A percentile compares a stretch with the other conserved stretches of the same genome.
These are phyloP conservation scores for Sinosuthora webbiana DNA, from an alignment of 2,113 vertebrate genomes.

Conservation along the genomic window DNA sequence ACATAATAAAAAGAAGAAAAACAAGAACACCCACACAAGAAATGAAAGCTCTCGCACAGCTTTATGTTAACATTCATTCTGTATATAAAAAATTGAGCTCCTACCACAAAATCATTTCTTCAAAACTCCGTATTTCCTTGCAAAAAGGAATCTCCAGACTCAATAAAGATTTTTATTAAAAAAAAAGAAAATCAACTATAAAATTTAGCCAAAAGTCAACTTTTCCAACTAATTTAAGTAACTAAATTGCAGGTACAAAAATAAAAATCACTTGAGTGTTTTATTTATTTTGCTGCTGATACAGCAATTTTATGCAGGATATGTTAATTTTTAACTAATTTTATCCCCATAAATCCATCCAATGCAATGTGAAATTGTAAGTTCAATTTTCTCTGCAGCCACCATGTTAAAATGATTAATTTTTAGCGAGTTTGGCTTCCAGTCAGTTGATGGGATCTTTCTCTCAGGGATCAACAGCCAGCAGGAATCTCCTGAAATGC, in stretches of 20 bases:
- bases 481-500: not conserved
- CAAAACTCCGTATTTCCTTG: not conserved
- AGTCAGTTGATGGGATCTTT: not conserved
- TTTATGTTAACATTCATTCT: not conserved
- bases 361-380: not conserved
- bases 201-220: not conserved
- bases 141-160: not conserved
- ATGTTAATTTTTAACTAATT: not conserved
- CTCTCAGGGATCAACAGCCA: not conserved
- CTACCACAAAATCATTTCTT: not conserved
- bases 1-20: not conserved
- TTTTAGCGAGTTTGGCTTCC: not conserved
- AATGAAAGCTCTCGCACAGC: not conserved
- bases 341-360: not conserved
- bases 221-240: not conserved
- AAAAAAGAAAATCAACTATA: not conserved
- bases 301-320: not conserved
- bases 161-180: not conserved
- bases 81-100: not conserved
- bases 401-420: not conserved
- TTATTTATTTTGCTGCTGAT: not conserved
- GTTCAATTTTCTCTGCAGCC: not conserved
- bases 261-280: not conserved
- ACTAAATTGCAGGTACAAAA: not conserved
- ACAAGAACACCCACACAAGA: not conserved